phyloP scores from a whole-genome alignment of 2,113 vertebrate species.

The Dicerorhinus sumatrensis region DNA sequence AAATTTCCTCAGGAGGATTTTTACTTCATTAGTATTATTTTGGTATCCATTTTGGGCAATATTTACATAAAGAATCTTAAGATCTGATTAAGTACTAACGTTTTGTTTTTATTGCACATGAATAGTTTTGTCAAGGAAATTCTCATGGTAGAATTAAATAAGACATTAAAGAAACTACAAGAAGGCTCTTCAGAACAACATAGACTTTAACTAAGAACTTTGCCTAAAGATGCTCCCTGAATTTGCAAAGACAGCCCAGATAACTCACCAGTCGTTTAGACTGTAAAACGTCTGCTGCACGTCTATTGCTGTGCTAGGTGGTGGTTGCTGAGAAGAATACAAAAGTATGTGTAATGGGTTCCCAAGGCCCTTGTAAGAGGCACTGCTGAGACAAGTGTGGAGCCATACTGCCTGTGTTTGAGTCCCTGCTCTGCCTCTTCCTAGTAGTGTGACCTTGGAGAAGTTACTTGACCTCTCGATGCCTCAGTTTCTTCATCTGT shows the following conservation, averaged over 20 bases:
- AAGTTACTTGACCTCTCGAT: neutral
- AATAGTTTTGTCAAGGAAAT: conserved; percentile 12
- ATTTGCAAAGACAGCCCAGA: neutral
- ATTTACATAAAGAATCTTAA: conserved; percentile 30
- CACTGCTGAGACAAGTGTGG: neutral
- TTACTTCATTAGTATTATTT: conserved; percentile 28
- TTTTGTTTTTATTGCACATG: conserved; percentile 13
- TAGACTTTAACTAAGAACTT: neutral
- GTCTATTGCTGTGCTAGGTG: neutral
- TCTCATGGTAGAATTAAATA: conserved; percentile 13
- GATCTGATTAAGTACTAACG: neutral
- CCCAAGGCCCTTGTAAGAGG: neutral
- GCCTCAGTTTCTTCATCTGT: neutral
- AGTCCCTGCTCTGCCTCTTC: neutral
- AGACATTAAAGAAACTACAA: neutral
- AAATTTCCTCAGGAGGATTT: neutral
- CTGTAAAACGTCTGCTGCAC: neutral
- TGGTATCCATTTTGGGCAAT: neutral
- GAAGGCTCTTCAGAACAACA: neutral
- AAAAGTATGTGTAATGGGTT: neutral
- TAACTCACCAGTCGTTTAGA: neutral
- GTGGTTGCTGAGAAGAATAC: neutral
- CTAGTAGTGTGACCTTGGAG: neutral
- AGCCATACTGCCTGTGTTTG: neutral
- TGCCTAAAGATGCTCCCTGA: neutral